Evolutionary conservation across 1,140 invertebrate species (phyloP), one percentile per base, ranked within the genome.

Genomic region (Habropoda laboriosa): DNA sequence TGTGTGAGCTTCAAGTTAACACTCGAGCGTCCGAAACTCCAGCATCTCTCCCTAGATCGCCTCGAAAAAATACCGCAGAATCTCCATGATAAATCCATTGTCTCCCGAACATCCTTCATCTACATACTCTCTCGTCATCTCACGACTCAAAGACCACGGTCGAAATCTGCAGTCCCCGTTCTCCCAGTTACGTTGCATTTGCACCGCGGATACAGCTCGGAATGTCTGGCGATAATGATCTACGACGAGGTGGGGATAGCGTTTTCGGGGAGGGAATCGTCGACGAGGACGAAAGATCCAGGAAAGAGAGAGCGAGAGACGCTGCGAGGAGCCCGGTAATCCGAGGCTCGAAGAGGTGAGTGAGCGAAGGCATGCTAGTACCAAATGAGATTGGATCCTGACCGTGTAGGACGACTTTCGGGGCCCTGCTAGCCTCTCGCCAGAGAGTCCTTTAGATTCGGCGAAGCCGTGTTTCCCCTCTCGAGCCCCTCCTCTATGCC

Each of bases 181-280:
- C 47, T 27, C 57, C 27, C 55, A 32, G 51, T 86, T 78, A 78
- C 77, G 47, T 66, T 53, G 79, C 79, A 70, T 85, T 86, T 86
- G 84, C 79, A 81, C 73, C 24, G 71, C 42, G 51, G 67, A 82
- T 75, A 78, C 80, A 81, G 72, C 76, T 82, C 76, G 76, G 85
- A 85, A 86, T 86, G 85, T 82, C 68, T 73, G 80, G 80, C 85
- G 85, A 86, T 86, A 82, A 86, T 86, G 83, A 86, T 86, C 83
- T 80, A 85, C 75, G 70, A 80, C 60, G 71, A 79, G 79, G 79
- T 51, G 75, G 71, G 63, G 61, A 68, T 71, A 47, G 35, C 57
- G 61, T 45, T 79, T 64, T 63, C 79, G 58, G 35, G 67, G 68
- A 40, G 67, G 68, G 84, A 83, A 66, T 77, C 61, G 61, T 27